Percentiles rank a stretch among this genome's conserved stretches.
phyloP scores from a whole-genome alignment of 1,140 invertebrate genomes.

The Nasonia giraulti region DNA sequence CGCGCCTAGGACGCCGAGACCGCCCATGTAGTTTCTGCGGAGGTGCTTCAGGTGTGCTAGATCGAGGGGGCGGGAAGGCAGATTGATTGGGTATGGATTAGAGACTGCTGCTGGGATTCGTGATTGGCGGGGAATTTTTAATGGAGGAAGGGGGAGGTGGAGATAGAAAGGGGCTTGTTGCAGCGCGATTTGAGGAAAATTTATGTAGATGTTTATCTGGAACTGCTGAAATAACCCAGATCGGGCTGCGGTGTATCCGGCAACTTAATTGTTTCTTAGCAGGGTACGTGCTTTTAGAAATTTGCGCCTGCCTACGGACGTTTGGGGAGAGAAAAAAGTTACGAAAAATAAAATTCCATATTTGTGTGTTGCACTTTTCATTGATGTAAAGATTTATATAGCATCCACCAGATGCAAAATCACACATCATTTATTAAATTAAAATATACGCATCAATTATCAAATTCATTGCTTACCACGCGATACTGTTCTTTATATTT shows the following conservation, averaged over 20 bases:
- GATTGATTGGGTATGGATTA: background rate
- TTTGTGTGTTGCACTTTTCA: too few species aligned
- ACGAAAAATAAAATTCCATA: too few species aligned
- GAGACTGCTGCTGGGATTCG: background rate
- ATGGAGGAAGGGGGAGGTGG: background rate
- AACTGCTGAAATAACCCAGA: background rate
- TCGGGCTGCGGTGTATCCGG: background rate
- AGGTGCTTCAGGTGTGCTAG: background rate
- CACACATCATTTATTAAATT: too few species aligned
- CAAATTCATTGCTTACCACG: too few species aligned
- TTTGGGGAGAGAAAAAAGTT: too few species aligned
- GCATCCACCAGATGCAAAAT: too few species aligned
- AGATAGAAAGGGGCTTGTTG: background rate
- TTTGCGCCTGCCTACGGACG: background rate
- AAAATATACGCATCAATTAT: too few species aligned
- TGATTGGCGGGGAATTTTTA: background rate
- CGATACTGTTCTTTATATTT: too few species aligned
- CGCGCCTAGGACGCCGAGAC: background rate
- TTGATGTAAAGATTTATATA: too few species aligned
- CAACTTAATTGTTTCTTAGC: background rate
- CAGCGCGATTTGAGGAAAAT: background rate
- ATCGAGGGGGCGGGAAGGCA: background rate
- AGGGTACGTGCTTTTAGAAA: background rate
- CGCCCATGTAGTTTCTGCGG: too few species aligned
- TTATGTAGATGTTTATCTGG: slow-evolving; percentile 1